These are phyloP conservation scores for Capitulum mitella DNA, from an alignment of 2,888 invertebrate species.

Conservation along the genomic window DNA sequence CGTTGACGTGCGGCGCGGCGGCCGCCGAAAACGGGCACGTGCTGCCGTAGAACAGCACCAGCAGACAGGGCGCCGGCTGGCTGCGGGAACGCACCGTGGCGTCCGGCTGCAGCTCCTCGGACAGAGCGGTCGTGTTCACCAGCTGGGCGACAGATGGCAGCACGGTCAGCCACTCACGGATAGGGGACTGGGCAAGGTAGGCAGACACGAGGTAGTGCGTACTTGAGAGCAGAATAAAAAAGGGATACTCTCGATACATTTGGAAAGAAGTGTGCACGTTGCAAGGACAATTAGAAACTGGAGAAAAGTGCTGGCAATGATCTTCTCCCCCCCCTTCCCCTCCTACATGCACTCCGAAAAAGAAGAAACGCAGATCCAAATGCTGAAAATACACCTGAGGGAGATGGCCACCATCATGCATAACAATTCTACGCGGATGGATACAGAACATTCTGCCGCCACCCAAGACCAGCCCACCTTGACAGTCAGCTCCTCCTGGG, in stretches of 20 bases:
- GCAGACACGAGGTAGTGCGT: neutral
- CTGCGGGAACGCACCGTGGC: constrained; percentile 48
- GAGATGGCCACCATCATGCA: neutral
- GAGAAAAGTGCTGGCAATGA: no score
- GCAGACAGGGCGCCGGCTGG: constrained; percentile 56
- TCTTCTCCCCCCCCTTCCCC: no score
- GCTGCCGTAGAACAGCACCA: constrained; percentile 81
- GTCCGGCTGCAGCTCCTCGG: neutral
- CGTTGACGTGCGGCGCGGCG: constrained; percentile 84
- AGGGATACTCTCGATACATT: neutral
- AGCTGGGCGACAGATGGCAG: no score
- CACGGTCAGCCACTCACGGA: neutral
- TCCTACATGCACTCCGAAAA: no score
- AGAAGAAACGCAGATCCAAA: no score
- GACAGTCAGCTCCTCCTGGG: neutral
- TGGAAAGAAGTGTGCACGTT: neutral
- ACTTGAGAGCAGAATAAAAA: neutral
- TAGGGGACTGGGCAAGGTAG: neutral
- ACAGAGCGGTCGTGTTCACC: neutral
- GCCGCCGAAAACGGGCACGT: constrained; percentile 84
- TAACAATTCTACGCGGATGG: neutral
- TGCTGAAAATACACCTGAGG: neutral
- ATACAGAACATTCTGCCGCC: neutral
- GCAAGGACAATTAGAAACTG: neutral
- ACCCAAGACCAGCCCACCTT: neutral